Evolutionary conservation across 2,113 vertebrate genomes (phyloP), one percentile per base, ranked within the genome.

Genomic region (Canis aureus): DNA sequence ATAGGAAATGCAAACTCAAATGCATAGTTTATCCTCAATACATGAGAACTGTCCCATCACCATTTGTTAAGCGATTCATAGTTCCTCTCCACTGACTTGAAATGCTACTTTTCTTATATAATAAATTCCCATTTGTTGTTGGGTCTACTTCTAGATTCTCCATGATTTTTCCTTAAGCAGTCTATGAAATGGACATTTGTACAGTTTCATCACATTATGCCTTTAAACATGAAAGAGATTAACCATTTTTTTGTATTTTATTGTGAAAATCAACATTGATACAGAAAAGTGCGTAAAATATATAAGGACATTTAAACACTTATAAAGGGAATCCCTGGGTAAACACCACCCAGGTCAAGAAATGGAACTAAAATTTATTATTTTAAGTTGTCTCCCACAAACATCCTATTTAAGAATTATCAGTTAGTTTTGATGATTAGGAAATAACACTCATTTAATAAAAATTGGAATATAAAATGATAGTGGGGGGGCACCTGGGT

Each of bases 281-380:
- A 62, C 10, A 93, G 57, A n/a, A 66, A 96, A 60, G 2, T 57
- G 1, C 13, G 13, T 27, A 74, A 94, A 66, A 81, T 27, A 59
- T 38, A 4, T 60, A 67, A 91, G n/a, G 51, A 67, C n/a, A 76
- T 69, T 92, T 32, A 78, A 79, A 51, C 25, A 92, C 35, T 57
- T 80, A n/a, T 20, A 87, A 95, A 95, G 25, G n/a, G 55, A 84
- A 49, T 13, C 64, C 6, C 9, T 84, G 25, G 13, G 4, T 74
- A 59, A 78, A 64, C 20, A 94, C 35, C 19, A 69, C 9, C 62
- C 89, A 49, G 66, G 38, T 69, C 80, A 95, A 96, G 74, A 96
- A 32, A 53, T 6, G 86, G 64, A 76, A 64, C 38, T 62, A 62
- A 93, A 85, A 90, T 69, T 59, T 76, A 62, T 38, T 76, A 49